Base-by-base conservation (phyloP, 2,797 vertebrate genomes). In the Pangasius mekongensis region DNA sequence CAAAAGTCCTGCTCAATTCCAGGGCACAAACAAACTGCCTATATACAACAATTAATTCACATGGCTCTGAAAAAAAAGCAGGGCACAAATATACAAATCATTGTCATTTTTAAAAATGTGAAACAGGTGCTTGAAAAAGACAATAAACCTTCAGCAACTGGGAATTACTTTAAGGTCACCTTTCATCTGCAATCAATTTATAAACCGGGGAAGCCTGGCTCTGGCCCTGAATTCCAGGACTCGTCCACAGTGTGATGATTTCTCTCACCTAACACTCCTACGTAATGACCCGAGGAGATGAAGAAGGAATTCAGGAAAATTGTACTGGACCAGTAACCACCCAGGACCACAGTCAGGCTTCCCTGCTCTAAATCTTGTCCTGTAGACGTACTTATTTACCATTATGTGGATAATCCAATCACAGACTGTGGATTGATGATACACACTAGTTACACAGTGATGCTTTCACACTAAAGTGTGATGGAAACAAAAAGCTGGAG, bases 1-100 rank as follows among this genome's bases (percentile, higher is more conserved):
- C 88, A 91, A 92, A 89, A 92, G 93, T 93, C 93, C 92, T 85
- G 89, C 88, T 91, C 30, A 86, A 80, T 86, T 58, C 89, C 89
- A 91, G 89, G 60, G 90, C 87, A 92, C 89, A 89, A 77, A 89
- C 71, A 93, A 92, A 76, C 91, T 90, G 81, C 24, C 88, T 91
- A 91, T 89, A 47, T 85, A 89, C 88, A 90, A 56, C 87, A 92
- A 91, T 87, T 89, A 89, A 88, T 86, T 91, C 90, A 91, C 91
- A 92, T 88, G 78, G 81, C 91, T 93, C 85, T 80, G 85, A 91
- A 83, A 67, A 87, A 91, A 91, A 49, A 5, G 89, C 90, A 94
- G 92, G 92, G 92, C 93, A 91, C 92, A 91, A 92, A 92, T 92
- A 88, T 92, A 94, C 76, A 93, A 89, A 73, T 78, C 60, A 87